Evolutionary conservation across 1,140 invertebrate genomes (phyloP).

Genomic region (Teleogryllus occipitalis): DNA sequence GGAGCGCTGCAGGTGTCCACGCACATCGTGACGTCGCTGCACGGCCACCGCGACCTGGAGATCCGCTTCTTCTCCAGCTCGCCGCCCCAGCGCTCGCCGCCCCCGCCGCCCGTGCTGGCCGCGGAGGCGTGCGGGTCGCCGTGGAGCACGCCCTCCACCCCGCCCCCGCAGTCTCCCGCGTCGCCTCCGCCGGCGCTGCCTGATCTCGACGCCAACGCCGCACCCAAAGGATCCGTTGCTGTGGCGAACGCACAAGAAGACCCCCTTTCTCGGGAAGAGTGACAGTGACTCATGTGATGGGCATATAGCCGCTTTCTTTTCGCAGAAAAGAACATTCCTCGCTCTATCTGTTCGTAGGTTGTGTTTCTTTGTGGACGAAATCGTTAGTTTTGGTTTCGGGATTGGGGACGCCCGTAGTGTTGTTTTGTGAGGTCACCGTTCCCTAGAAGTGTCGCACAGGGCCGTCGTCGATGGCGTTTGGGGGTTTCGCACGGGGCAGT

Average conservation of each 20-base stretch:
- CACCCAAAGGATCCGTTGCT: background rate
- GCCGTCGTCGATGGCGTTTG: background rate
- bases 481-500: too few species aligned
- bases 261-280: background rate
- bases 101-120: too few species aligned
- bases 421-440: background rate
- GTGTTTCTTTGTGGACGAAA: background rate
- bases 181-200: background rate
- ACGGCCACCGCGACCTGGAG: slow-evolving; percentile 66
- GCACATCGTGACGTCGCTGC: slow-evolving; percentile 65
- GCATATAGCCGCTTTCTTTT: too few species aligned
- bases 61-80: slow-evolving; percentile 63
- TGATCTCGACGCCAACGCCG: too few species aligned
- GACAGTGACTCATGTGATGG: background rate
- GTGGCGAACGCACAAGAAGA: background rate
- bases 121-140: background rate
- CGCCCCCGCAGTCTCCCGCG: too few species aligned
- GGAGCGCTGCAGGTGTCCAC: slow-evolving; percentile 58
- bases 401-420: background rate
- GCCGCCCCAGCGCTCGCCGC: slow-evolving; percentile 29
- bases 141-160: background rate
- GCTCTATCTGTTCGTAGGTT: background rate
- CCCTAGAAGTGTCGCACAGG: background rate
- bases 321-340: too few species aligned
- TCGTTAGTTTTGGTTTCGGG: background rate